Conservation (phyloP, 2,888 invertebrate genomes). For the Coronaproctus castanopsis region DNA sequence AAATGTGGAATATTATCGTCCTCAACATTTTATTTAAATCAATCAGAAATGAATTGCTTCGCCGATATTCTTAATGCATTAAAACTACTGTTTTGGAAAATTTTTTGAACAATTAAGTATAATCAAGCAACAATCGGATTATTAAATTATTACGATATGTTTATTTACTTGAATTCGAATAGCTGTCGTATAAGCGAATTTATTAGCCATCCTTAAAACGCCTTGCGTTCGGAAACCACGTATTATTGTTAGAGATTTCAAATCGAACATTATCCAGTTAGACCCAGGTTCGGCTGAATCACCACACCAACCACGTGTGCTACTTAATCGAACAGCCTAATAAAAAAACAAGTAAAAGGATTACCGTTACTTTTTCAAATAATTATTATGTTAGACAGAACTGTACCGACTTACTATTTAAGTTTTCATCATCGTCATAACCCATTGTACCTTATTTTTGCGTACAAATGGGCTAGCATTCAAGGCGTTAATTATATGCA, state of each 20-base stretch:
- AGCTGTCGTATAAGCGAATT: slow-evolving; percentile 71
- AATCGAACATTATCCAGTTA: slow-evolving; percentile 72
- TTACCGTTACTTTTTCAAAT: not conserved
- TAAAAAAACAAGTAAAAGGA: slow-evolving; percentile 13
- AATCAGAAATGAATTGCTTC: too few relatives aligned
- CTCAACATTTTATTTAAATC: too few relatives aligned
- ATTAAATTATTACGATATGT: too few relatives aligned
- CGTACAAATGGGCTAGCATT: too few relatives aligned
- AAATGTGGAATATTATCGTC: too few relatives aligned
- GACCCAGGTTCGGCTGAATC: slow-evolving; percentile 62
- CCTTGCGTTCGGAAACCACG: slow-evolving; percentile 81
- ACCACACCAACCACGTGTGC: slow-evolving; percentile 76
- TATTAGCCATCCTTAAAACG: slow-evolving; percentile 59
- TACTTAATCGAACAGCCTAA: slow-evolving; percentile 63
- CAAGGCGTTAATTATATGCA: too few relatives aligned
- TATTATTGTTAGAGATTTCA: slow-evolving; percentile 70
- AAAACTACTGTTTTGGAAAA: too few relatives aligned
- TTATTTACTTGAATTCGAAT: slow-evolving; percentile 50
- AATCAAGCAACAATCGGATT: too few relatives aligned
- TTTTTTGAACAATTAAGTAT: too few relatives aligned
- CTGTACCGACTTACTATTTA: not conserved
- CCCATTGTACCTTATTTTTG: too few relatives aligned
- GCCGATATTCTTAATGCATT: too few relatives aligned
- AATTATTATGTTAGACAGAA: not conserved
- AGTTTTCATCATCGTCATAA: too few relatives aligned